phyloP scores from a whole-genome alignment of 2,797 vertebrate genomes.

The Sparus aurata region DNA sequence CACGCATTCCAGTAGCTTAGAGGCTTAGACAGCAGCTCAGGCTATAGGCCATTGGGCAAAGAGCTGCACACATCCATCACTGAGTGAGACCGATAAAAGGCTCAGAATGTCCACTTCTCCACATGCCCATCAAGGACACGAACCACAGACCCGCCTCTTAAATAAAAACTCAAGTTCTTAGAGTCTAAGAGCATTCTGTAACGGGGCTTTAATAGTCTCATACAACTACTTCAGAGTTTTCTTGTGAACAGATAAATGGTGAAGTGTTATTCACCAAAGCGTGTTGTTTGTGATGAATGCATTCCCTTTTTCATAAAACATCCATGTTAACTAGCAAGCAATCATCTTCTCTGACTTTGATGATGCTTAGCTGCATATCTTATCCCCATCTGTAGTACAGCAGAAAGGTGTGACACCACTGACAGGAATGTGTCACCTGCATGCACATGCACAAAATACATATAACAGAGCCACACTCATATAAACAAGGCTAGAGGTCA shows the following conservation, averaged over 20 bases:
- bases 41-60: constrained; percentile 76
- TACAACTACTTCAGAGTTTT: not conserved
- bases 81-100: constrained; percentile 75
- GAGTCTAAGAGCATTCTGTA: not conserved
- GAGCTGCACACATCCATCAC: constrained; percentile 81
- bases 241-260: not conserved
- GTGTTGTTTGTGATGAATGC: not conserved
- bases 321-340: not conserved
- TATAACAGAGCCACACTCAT: not conserved
- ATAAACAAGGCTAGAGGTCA: not conserved
- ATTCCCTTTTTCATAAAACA: constrained; percentile 5
- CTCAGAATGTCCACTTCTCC: constrained; percentile 62
- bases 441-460: not conserved
- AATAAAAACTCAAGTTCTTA: constrained; percentile 12
- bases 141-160: constrained; percentile 25
- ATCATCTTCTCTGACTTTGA: not conserved
- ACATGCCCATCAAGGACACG: constrained; percentile 59
- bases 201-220: not conserved
- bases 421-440: not conserved
- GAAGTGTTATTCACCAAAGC: not conserved
- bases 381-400: not conserved
- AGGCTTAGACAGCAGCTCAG: constrained; percentile 78
- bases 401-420: not conserved
- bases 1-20: constrained; percentile 81
- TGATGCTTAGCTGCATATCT: no score